A percentile compares a stretch with the other conserved stretches of the same genome.
Evolutionary conservation across 2,888 invertebrate genomes (phyloP).

Genomic region (Dicroscelio sp.): DNA sequence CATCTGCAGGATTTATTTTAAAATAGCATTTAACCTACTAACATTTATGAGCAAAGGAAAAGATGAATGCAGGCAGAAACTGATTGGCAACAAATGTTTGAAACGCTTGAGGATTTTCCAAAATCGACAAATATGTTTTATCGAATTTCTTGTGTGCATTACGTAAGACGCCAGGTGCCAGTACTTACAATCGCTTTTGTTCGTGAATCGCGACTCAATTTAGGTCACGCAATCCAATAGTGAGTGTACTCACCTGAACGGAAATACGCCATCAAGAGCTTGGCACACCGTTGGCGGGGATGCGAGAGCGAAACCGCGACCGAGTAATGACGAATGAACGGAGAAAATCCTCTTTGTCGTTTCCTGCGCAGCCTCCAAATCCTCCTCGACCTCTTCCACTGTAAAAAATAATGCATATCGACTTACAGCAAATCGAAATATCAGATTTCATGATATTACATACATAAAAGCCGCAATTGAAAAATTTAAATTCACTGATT

Average conservation of each 20-base stretch:
- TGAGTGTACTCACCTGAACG: conserved; percentile 94
- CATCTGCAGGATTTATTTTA: no score
- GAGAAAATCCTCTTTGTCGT: conserved; percentile 91
- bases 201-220: conserved; percentile 25
- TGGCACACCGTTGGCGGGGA: conserved; percentile 97
- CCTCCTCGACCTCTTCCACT: conserved; percentile 94
- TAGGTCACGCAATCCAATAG: conserved; percentile 56
- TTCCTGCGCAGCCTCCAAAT: conserved; percentile 94
- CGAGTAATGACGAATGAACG: conserved; percentile 95
- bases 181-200: conserved; percentile 32
- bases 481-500: no score
- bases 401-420: conserved; percentile 75
- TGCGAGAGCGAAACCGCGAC: conserved; percentile 97
- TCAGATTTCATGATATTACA: not conserved
- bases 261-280: conserved; percentile 97
- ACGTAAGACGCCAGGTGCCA: no score
- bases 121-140: no score
- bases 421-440: conserved; percentile 29
- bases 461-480: not conserved
- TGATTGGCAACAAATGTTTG: no score
- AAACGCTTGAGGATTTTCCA: no score
- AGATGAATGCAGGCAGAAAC: not conserved
- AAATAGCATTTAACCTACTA: no score
- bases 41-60: no score
- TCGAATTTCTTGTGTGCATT: no score